Base-by-base conservation (phyloP, 2,888 invertebrate species). In the Leptura quadrifasciata region DNA sequence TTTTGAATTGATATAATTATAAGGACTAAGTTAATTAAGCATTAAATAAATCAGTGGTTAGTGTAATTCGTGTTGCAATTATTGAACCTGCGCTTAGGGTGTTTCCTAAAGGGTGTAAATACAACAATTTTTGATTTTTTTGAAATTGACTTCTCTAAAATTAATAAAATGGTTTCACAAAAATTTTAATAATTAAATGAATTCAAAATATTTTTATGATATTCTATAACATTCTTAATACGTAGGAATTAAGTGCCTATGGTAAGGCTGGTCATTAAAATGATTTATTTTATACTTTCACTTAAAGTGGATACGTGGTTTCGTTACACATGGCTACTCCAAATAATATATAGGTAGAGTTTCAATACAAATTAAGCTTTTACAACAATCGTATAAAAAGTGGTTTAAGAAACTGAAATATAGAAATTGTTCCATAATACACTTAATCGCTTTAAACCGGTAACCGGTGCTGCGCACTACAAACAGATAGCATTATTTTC, bases 201-300 rank as follows among this genome's bases (percentile, higher is more conserved):
- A 39, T 39, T 10, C 6, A 15, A 47, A 47, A 47, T n/a, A n/a
- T n/a, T 47, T 47, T 47, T 47, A 47, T n/a, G n/a, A 6, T 15
- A n/a, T 47, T n/a, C 47, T 47, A n/a, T 0, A 47, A 15, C 39
- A 20, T 39, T 63, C 21, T 20, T 63, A 20, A 20, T 10, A 20
- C 27, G 39, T 2, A 63, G 18, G 12, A 39, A 18, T 39, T 63
- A 47, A 39, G 12, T 39, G 57, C 39, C 57, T 24, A 58, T 58
- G 21, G 39, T 12, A 39, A 58, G 21, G 58, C 20, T 35, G 55
- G 55, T 54, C 27, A 55, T 68, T 31, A 54, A 69, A 69, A 58
- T 58, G 69, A 57, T 58, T 69, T 54, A 69, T 39, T 39, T 39
- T 39, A 47, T 47, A 47, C 69, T 69, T 69, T 69, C 69, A 69